phyloP scores from a whole-genome alignment of 92 coral and sea anemone genomes.

The Epizoanthus stellaris region DNA sequence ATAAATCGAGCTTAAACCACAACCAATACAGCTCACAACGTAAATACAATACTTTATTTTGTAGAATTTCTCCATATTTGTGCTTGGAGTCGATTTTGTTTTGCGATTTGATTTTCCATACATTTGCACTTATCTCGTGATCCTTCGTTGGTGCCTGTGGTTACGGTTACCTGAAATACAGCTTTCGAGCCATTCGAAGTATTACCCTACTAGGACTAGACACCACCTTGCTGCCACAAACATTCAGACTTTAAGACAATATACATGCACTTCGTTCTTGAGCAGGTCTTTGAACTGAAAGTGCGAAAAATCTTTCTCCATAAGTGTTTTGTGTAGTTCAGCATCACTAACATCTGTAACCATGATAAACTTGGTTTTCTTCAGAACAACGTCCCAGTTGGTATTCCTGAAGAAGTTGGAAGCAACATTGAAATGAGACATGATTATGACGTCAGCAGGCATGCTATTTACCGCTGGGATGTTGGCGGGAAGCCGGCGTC shows the following conservation, averaged over 20 bases:
- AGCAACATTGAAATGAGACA: constrained; percentile 29
- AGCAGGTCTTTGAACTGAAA: constrained; percentile 41
- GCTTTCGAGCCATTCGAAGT: no score
- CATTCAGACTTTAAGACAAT: constrained; percentile 22
- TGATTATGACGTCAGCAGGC: constrained; percentile 35
- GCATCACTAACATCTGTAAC: constrained; percentile 14
- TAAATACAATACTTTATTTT: no score
- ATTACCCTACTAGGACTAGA: no score
- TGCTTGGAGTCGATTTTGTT: no score
- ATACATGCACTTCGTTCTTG: constrained; percentile 21
- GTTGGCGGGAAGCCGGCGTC: constrained; percentile 32
- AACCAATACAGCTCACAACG: no score
- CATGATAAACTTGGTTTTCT: constrained; percentile 38
- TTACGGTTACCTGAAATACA: no score
- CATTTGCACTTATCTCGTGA: no score
- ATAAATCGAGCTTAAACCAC: no score
- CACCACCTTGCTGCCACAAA: no score
- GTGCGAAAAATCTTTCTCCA: constrained; percentile 10
- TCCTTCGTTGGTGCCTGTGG: no score
- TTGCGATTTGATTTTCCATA: no score
- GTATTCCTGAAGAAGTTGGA: constrained; percentile 22
- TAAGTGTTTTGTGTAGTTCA: constrained; percentile 14
- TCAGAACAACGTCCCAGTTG: constrained; percentile 29
- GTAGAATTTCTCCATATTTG: no score
- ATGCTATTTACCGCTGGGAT: background rate